These are phyloP conservation scores for Gobio gobio DNA, from an alignment of 2,113 vertebrate species.

Conservation along the genomic window DNA sequence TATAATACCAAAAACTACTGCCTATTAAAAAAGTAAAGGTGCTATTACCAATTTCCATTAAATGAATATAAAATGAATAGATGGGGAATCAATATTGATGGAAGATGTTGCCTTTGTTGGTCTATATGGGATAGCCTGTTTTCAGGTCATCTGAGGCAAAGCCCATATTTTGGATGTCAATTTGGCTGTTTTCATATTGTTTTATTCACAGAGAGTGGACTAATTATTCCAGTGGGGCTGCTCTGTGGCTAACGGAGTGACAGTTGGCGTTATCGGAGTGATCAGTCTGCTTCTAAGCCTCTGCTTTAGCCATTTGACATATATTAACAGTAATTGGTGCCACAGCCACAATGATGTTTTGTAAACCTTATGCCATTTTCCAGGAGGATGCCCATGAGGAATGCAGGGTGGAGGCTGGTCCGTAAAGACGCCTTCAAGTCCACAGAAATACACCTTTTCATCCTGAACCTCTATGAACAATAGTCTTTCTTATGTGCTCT, in stretches of 20 bases:
- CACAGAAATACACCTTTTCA: constrained; percentile 80
- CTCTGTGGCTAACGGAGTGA: constrained; percentile 73
- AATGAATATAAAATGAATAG: constrained; percentile 4
- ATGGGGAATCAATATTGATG: neutral
- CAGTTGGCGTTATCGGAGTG: constrained; percentile 81
- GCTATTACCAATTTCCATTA: neutral
- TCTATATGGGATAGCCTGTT: constrained; percentile 56
- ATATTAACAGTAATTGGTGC: constrained; percentile 86
- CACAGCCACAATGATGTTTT: constrained; percentile 77
- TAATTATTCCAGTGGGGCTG: constrained; percentile 79
- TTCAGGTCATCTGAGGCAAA: constrained; percentile 71
- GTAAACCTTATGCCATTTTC: constrained; percentile 82
- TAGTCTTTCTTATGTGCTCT: neutral
- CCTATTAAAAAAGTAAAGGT: neutral
- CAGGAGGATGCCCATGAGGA: constrained; percentile 93
- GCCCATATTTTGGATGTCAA: constrained; percentile 75
- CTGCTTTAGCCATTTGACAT: constrained; percentile 77
- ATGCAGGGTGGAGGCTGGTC: constrained; percentile 86
- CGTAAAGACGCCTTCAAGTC: constrained; percentile 83
- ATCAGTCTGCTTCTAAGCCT: constrained; percentile 74
- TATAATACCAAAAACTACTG: neutral
- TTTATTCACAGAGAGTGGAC: constrained; percentile 74
- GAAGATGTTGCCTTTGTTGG: constrained; percentile 49
- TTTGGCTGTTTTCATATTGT: constrained; percentile 72
- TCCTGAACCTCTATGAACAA: constrained; percentile 81